Conservation (phyloP, 2,113 vertebrate species). For the Hippocampus comes region DNA sequence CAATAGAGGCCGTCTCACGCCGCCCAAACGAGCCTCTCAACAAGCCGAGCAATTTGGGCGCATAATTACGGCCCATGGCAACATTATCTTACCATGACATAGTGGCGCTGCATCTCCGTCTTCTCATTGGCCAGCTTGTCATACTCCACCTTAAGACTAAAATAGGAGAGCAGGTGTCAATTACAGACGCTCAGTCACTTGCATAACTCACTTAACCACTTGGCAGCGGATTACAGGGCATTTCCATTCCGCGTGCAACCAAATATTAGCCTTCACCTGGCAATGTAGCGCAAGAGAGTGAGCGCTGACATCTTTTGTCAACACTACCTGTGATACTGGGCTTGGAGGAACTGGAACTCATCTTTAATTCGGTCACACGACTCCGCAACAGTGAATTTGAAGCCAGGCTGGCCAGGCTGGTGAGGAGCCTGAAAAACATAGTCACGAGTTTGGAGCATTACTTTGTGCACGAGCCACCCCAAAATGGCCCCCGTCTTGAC, state of each 20-base stretch:
- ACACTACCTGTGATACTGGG: conserved; percentile 91
- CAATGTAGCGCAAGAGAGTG: conserved; percentile 16
- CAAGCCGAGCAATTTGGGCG: conserved; percentile 58
- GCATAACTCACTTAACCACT: conserved; percentile 44
- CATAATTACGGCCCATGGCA: conserved; percentile 60
- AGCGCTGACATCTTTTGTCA: conserved; percentile 22
- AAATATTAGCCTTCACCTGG: conserved; percentile 21
- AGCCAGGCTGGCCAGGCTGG: conserved; percentile 90
- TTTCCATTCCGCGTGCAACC: conserved; percentile 19
- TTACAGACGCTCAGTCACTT: conserved; percentile 45
- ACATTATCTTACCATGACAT: conserved; percentile 89
- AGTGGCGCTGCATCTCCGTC: conserved; percentile 97
- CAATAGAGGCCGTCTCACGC: conserved; percentile 49
- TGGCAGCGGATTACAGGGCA: conserved; percentile 23
- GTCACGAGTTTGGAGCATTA: conserved; percentile 12
- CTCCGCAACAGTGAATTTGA: conserved; percentile 93
- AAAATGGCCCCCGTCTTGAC: neutral
- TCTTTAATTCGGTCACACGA: conserved; percentile 95
- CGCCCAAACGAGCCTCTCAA: conserved; percentile 48
- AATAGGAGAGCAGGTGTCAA: conserved; percentile 67
- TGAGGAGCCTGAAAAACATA: conserved; percentile 80
- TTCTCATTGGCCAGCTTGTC: conserved; percentile 96
- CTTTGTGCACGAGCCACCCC: conserved; percentile 1
- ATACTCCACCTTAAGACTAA: conserved; percentile 91
- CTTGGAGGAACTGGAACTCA: conserved; percentile 93